Conservation (phyloP, 2,888 invertebrate species). For the Folsomia manolachei region DNA sequence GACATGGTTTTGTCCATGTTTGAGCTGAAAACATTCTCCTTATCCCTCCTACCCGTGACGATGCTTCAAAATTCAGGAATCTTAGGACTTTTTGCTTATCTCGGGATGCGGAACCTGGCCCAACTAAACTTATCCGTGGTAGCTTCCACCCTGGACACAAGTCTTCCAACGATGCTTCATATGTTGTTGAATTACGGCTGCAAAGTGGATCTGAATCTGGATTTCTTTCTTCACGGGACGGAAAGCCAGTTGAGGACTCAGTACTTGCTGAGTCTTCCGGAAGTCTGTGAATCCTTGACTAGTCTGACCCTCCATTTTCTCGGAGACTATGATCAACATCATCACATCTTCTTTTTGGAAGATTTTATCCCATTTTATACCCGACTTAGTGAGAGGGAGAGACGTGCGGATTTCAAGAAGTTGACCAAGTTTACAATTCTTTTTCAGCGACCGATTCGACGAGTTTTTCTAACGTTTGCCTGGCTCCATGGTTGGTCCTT, state of each 20-base stretch:
- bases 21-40: background rate
- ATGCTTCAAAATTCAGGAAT: background rate
- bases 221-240: background rate
- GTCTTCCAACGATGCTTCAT: background rate
- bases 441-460: background rate
- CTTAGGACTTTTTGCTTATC: background rate
- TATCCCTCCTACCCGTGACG: background rate
- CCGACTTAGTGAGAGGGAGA: background rate
- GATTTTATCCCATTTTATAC: background rate
- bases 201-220: background rate
- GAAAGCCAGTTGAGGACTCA: background rate
- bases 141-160: background rate
- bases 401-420: background rate
- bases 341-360: background rate
- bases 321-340: background rate
- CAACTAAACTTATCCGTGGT: background rate
- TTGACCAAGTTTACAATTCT: background rate
- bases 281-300: background rate
- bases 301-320: background rate
- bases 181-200: background rate
- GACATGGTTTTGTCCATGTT: background rate
- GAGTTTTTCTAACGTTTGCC: background rate
- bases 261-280: background rate
- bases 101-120: background rate
- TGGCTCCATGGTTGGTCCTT: too few species aligned